Evolutionary conservation across 2,888 invertebrate species (phyloP), one percentile per base, ranked within the genome.

Genomic region (Sericinus montela): DNA sequence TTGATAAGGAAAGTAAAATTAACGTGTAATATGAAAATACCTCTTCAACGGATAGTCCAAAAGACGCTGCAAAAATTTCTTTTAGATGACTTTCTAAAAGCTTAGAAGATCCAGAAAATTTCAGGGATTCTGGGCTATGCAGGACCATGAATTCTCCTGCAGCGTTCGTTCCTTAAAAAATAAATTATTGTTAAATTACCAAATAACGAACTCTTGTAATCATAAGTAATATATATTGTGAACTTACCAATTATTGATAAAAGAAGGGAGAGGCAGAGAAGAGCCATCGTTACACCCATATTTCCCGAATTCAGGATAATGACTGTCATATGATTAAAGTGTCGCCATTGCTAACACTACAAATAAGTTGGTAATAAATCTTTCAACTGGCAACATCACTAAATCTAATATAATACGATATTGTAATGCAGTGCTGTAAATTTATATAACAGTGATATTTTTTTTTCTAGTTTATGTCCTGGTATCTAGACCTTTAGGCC

Each of bases 21-120:
- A 19, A 3, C 5, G 5, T 19, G 2, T 25, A 25, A 25, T n/a
- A 9, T n/a, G 11, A 1, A 11, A 10, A 32, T 32, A 32, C 32
- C 82, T 92, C 91, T 72, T 92, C 91, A n/a, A 93, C 92, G 9
- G 94, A 92, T 57, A 93, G 91, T 40, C 95, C 95, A 54, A 94
- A 82, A 43, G 92, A 80, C 48, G 93, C 93, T n/a, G 92, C 91
- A 56, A 92, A 91, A 5, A 95, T 90, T 73, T 95, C 95, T 65
- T 91, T 92, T 1, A 94, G 73, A 3, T 91, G 76, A 63, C 92
- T 93, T 64, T 93, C 92, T 48, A 90, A 89, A 9, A 93, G 70
- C 55, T 88, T 85, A 55, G 91, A 91, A 54, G 91, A 89, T 47
- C 94, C 94, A 61, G 91, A 87, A 76, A 95, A 95, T 54, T 84